phyloP scores from a whole-genome alignment of 2,113 vertebrate species.

The Psilopogon haemacephalus region DNA sequence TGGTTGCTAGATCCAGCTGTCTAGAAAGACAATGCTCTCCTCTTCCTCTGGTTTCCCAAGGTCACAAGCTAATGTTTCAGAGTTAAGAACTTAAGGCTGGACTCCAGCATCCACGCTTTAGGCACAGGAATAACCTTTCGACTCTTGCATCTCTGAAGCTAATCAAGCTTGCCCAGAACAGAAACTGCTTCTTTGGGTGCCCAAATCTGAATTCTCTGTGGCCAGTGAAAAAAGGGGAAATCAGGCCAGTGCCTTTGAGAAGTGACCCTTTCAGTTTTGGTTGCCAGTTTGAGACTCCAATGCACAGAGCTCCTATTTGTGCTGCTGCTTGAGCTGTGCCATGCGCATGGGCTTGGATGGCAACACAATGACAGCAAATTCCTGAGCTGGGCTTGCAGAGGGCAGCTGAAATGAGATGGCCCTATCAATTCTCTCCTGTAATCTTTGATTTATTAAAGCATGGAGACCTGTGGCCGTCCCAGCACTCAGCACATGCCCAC shows the following conservation, averaged over 20 bases:
- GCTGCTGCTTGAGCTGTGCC: not conserved
- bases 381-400: not conserved
- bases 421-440: not conserved
- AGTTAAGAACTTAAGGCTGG: not conserved
- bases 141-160: not conserved
- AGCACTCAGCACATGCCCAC: not conserved
- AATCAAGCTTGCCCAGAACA: not conserved
- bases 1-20: not conserved
- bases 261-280: not conserved
- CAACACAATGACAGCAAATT: not conserved
- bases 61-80: not conserved
- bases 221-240: fast-evolving
- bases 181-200: not conserved
- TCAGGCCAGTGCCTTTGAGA: not conserved
- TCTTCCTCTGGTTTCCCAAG: not conserved
- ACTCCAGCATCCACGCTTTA: not conserved
- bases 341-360: not conserved
- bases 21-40: not conserved
- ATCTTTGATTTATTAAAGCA: constrained; percentile 42
- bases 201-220: not conserved
- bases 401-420: not conserved
- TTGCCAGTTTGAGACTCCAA: not conserved
- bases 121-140: not conserved
- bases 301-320: not conserved
- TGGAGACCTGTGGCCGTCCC: not conserved